Conservation (phyloP, 1,140 invertebrate species). For the Araneus ventricosus region DNA sequence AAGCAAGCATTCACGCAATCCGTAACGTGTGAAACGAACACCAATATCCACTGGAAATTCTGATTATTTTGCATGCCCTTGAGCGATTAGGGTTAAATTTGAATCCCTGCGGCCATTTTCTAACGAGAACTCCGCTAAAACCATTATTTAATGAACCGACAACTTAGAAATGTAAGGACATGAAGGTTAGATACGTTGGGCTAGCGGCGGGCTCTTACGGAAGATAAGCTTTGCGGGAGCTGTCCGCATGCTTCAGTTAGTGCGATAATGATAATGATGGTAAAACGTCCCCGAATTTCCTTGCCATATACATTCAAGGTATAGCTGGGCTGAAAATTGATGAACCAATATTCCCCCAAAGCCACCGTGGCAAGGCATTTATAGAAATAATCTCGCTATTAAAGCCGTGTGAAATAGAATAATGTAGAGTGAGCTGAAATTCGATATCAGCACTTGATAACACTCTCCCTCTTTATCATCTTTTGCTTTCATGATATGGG, state of each 20-base stretch:
- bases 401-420: not conserved
- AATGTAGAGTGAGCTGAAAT: not conserved
- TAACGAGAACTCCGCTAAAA: not conserved
- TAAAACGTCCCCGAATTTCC: not conserved
- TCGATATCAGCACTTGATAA: not conserved
- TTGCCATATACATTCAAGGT: not conserved
- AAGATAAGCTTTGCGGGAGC: not conserved
- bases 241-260: conserved; percentile 4
- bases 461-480: not conserved
- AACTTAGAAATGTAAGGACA: not conserved
- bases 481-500: no score
- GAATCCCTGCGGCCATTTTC: not conserved
- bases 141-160: conserved; percentile 33
- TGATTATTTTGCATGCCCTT: not conserved
- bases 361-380: not conserved
- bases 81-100: not conserved
- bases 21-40: not conserved
- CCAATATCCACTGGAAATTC: not conserved
- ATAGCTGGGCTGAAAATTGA: not conserved
- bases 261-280: conserved; percentile 16
- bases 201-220: not conserved
- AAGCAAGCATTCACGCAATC: not conserved
- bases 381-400: not conserved
- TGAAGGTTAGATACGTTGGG: not conserved
- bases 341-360: not conserved